These are phyloP conservation scores for Shargacucullia verbasci DNA, from an alignment of 2,888 invertebrate species.

Conservation along the genomic window DNA sequence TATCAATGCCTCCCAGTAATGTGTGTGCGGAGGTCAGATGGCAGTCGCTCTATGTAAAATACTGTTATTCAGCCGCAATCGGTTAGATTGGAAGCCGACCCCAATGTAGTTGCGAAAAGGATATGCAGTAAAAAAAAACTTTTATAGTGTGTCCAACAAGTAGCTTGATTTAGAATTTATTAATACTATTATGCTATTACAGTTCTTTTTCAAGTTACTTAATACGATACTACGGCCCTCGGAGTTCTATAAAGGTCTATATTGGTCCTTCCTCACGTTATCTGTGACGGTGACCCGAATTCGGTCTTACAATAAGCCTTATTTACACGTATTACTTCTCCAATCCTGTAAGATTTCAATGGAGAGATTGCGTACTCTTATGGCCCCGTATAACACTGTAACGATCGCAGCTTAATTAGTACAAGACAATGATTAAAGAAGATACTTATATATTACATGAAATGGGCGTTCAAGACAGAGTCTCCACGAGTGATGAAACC, in stretches of 20 bases:
- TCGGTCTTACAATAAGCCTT: slow-evolving; percentile 34
- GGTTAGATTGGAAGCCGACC: too few relatives aligned
- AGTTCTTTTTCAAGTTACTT: slow-evolving; percentile 32
- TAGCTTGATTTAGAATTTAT: slow-evolving; percentile 10
- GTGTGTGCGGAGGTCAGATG: too few relatives aligned
- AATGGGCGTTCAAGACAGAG: too few relatives aligned
- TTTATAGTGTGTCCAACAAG: not conserved
- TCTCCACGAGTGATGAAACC: too few relatives aligned
- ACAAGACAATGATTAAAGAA: not conserved
- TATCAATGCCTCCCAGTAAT: too few relatives aligned
- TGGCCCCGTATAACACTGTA: not conserved
- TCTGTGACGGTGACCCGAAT: slow-evolving; percentile 39
- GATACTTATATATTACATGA: too few relatives aligned
- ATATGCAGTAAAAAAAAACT: too few relatives aligned
- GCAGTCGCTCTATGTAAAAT: too few relatives aligned
- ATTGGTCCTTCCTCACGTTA: slow-evolving; percentile 43
- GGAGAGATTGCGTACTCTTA: slow-evolving; percentile 19
- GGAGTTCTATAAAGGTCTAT: slow-evolving; percentile 38
- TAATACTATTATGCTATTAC: slow-evolving; percentile 17
- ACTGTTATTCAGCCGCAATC: too few relatives aligned
- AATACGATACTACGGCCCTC: slow-evolving; percentile 23
- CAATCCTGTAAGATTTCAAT: slow-evolving; percentile 34
- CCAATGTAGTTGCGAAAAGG: too few relatives aligned
- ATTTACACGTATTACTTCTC: slow-evolving; percentile 44
- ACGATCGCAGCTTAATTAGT: not conserved